Evolutionary conservation across 2,888 invertebrate genomes (phyloP), one percentile per base, ranked within the genome.

Genomic region (Cetonia aurata): DNA sequence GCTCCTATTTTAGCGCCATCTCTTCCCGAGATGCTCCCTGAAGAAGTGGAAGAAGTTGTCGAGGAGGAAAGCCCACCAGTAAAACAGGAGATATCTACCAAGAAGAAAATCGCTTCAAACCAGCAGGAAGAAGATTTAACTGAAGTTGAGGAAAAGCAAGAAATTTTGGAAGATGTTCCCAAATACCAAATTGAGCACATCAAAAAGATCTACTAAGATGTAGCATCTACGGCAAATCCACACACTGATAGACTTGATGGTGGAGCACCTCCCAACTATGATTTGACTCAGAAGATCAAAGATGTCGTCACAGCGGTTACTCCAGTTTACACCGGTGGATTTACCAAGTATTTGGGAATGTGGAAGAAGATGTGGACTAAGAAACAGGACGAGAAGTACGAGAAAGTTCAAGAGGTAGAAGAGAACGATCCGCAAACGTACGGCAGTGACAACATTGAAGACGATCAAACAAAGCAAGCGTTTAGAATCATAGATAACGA

Each of bases 331-430:
- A 15, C 50, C 4, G 19, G n/a, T 10, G 62, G 62, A 12, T 65
- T 65, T 37, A 13, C 37, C 2, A 65, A 65, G 12, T 65, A 65
- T 17, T 17, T 65, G 10, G 50, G 31, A 8, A 50, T 65, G 17
- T 65, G 62, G 62, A 65, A 37, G 37, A 33, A 65, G 12, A 50
- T 65, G 50, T 65, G 62, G 62, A 10, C 46, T 33, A 65, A 50
- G n/a, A 65, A 52, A 50, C 62, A 65, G 1, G 62, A 65, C n/a
- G 31, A 65, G 15, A 50, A 65, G 12, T n/a, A 12, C 2, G 12
- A 57, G 19, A 19, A 6, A 1, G 31, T 1, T 25, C 25, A 25
- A 15, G 10, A 50, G 8, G n/a, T n/a, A n/a, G n/a, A n/a, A n/a
- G 50, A 50, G 15, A 17, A 25, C 8, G 12, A 19, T 3, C 8